These are phyloP conservation scores for Dendrocopos noguchii DNA, from an alignment of 2,113 vertebrate species.

Conservation along the genomic window DNA sequence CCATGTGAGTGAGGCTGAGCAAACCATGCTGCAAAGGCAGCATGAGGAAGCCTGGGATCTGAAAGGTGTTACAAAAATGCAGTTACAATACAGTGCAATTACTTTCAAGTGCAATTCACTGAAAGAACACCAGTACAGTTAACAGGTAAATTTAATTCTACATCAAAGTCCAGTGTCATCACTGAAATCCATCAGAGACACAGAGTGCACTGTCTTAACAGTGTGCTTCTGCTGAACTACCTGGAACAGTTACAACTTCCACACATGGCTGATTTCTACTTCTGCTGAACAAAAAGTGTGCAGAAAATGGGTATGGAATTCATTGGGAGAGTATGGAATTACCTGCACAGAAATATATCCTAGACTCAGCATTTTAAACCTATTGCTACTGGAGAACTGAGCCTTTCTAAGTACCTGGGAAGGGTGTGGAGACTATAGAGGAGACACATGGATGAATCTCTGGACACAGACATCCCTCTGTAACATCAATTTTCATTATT, in stretches of 20 bases:
- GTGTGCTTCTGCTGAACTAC: not conserved
- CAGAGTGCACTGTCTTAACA: not conserved
- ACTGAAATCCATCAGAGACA: not conserved
- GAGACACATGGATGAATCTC: not conserved
- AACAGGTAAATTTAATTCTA: not conserved
- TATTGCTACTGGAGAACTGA: not conserved
- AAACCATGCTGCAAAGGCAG: not conserved
- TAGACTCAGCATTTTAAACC: not conserved
- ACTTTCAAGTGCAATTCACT: slow-evolving; percentile 51
- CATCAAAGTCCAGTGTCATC: not conserved
- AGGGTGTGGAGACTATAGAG: not conserved
- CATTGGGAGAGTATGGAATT: no score
- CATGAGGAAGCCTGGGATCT: not conserved
- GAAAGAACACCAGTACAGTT: not conserved
- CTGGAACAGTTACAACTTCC: not conserved
- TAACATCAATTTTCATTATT: not conserved
- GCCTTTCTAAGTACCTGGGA: slow-evolving; percentile 36
- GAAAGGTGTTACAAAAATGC: not conserved
- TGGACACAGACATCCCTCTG: not conserved
- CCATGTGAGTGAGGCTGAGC: not conserved
- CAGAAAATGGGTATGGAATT: not conserved
- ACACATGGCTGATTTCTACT: not conserved
- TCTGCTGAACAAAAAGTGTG: not conserved
- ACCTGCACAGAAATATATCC: not conserved
- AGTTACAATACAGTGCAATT: slow-evolving; percentile 1